Evolutionary conservation across 2,113 vertebrate species (phyloP).

Genomic region (Coracopsis vasa): DNA sequence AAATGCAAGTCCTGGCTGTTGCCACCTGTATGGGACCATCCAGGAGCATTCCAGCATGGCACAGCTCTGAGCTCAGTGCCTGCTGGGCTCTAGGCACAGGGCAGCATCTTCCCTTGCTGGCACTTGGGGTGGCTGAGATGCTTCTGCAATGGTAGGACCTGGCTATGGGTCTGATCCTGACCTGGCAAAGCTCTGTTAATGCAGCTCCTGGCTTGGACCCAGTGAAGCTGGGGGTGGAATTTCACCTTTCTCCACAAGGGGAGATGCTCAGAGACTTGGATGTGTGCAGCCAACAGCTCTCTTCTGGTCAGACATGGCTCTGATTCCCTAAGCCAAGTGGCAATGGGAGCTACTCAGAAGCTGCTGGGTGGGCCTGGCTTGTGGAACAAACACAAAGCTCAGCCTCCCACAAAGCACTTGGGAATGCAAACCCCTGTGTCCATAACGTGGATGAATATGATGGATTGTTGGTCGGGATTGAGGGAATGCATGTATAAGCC

Average conservation of each 20-base stretch:
- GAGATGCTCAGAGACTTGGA: not conserved
- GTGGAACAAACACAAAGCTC: not conserved
- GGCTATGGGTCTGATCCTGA: not conserved
- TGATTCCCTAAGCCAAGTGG: not conserved
- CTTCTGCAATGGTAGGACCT: not conserved
- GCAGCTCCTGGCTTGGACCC: not conserved
- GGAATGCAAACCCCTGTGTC: rapidly evolving
- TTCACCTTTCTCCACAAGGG: not conserved
- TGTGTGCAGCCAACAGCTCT: not conserved
- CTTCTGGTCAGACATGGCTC: not conserved
- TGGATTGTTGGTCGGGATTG: rapidly evolving
- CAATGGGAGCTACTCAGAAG: not conserved
- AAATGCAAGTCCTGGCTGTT: not conserved
- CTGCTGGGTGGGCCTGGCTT: not conserved
- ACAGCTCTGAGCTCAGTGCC: not conserved
- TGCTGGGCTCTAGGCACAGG: not conserved
- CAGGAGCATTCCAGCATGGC: not conserved
- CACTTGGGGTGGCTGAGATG: not conserved
- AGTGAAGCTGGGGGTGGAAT: not conserved
- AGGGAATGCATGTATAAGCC: not conserved
- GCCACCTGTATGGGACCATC: not conserved
- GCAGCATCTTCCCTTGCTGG: not conserved
- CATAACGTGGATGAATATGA: rapidly evolving
- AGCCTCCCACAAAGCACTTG: not conserved
- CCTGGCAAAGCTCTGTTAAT: not conserved